Conservation (phyloP, 2,888 invertebrate species). For the Eilema sororculum region DNA sequence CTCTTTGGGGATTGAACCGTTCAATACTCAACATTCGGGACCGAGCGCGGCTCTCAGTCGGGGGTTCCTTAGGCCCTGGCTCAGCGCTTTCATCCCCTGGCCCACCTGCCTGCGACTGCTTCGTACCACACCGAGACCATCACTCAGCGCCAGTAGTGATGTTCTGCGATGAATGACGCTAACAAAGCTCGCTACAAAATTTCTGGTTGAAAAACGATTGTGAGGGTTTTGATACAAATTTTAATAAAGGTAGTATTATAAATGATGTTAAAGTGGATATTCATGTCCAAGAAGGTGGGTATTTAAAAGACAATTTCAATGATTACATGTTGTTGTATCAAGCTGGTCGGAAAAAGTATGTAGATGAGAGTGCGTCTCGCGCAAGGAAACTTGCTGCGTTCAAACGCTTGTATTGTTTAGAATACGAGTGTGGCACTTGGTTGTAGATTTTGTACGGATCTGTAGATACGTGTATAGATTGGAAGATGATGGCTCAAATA, state of each 20-base stretch:
- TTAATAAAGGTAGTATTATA: background rate
- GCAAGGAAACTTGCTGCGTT: slow-evolving; percentile 67
- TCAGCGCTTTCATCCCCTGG: slow-evolving; percentile 80
- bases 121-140: slow-evolving; percentile 79
- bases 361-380: slow-evolving; percentile 59
- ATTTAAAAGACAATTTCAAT: slow-evolving; percentile 34
- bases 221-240: slow-evolving; percentile 23
- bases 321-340: slow-evolving; percentile 40
- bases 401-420: slow-evolving; percentile 64
- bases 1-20: slow-evolving; percentile 68
- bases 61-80: slow-evolving; percentile 75
- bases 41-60: slow-evolving; percentile 77
- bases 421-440: slow-evolving; percentile 62
- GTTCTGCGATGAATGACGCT: slow-evolving; percentile 86
- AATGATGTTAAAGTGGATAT: slow-evolving; percentile 19
- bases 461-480: background rate
- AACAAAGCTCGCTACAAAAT: slow-evolving; percentile 57
- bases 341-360: slow-evolving; percentile 20
- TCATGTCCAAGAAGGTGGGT: slow-evolving; percentile 15
- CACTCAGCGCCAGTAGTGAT: slow-evolving; percentile 88
- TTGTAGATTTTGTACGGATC: slow-evolving; percentile 32
- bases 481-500: slow-evolving; percentile 13
- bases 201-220: slow-evolving; percentile 52
- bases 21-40: slow-evolving; percentile 74
- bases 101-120: slow-evolving; percentile 79